Conservation (phyloP, 2,888 invertebrate genomes). For the Schrankia costaestrigalis region DNA sequence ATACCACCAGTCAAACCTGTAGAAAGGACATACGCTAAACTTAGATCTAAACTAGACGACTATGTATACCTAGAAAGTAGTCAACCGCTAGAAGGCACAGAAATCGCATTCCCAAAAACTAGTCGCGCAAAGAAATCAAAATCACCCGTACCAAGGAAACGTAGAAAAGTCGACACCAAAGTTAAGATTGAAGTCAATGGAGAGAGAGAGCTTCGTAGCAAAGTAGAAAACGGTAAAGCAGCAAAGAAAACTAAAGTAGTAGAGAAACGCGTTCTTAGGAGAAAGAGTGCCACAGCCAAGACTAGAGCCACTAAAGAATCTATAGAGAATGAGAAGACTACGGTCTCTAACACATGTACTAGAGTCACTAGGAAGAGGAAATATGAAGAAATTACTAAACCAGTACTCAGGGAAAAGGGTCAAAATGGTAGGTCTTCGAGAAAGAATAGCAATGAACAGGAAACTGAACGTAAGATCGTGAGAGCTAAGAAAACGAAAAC, state of each 20-base stretch:
- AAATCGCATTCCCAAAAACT: conserved; percentile 60
- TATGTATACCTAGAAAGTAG: conserved; percentile 70
- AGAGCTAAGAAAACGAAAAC: conserved; percentile 46
- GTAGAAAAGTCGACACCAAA: conserved; percentile 58
- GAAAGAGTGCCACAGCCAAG: conserved; percentile 37
- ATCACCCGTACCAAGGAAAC: conserved; percentile 62
- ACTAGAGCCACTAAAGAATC: conserved; percentile 63
- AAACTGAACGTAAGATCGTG: conserved; percentile 47
- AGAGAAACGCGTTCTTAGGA: conserved; percentile 34
- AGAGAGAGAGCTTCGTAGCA: conserved; percentile 42
- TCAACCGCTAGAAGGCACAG: conserved; percentile 59
- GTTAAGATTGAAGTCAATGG: conserved; percentile 40
- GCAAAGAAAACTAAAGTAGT: conserved; percentile 15
- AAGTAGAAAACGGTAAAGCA: conserved; percentile 32
- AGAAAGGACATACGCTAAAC: conserved; percentile 67
- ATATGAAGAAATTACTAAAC: conserved; percentile 56
- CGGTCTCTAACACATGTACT: too few species aligned
- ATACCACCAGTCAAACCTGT: conserved; percentile 65
- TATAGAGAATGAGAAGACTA: conserved; percentile 66
- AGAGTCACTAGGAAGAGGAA: conserved; percentile 59
- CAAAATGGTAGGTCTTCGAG: conserved; percentile 57
- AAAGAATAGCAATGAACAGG: conserved; percentile 37
- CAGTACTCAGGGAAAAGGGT: conserved; percentile 68
- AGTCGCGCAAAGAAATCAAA: conserved; percentile 47
- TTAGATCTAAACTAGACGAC: conserved; percentile 65